These are phyloP conservation scores for Thaumatotibia leucotreta DNA, from an alignment of 1,140 invertebrate species.

Conservation along the genomic window DNA sequence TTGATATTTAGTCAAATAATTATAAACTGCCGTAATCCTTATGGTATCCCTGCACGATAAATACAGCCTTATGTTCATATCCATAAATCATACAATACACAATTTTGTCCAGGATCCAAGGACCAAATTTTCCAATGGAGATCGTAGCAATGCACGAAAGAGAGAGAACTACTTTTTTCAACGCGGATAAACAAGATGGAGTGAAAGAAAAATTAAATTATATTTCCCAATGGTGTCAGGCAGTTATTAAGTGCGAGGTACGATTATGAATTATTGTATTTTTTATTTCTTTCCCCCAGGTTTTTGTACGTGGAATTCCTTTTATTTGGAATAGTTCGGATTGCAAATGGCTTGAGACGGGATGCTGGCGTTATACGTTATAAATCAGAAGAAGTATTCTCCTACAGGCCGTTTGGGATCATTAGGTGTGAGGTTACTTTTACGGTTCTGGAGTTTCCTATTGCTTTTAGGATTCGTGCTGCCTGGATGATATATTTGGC, in stretches of 20 bases:
- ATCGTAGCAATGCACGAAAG: slow-evolving; percentile 47
- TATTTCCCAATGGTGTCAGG: slow-evolving; percentile 78
- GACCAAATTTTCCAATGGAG: slow-evolving; percentile 49
- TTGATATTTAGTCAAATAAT: too few species aligned
- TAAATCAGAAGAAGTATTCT: slow-evolving; percentile 46
- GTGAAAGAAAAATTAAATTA: slow-evolving; percentile 76
- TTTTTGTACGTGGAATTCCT: slow-evolving; percentile 63
- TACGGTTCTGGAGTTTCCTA: slow-evolving; percentile 10
- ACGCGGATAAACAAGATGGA: slow-evolving; percentile 39
- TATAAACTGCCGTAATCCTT: too few species aligned
- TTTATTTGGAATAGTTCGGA: slow-evolving; percentile 68
- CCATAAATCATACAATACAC: slow-evolving; percentile 67
- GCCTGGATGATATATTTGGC: not conserved
- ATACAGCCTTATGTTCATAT: slow-evolving; percentile 42
- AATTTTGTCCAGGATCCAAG: slow-evolving; percentile 65
- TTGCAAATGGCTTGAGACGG: slow-evolving; percentile 51
- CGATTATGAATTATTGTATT: slow-evolving; percentile 76
- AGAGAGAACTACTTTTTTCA: slow-evolving; percentile 28
- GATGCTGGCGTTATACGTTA: slow-evolving; percentile 33
- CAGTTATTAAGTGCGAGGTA: slow-evolving; percentile 77
- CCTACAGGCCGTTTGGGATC: slow-evolving; percentile 35
- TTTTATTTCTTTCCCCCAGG: slow-evolving; percentile 64
- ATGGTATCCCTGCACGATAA: too few species aligned
- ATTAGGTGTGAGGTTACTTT: slow-evolving; percentile 32
- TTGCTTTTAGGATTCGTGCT: not conserved